These are phyloP conservation scores for Theocolax elegans DNA, from an alignment of 1,140 invertebrate genomes.

Conservation along the genomic window DNA sequence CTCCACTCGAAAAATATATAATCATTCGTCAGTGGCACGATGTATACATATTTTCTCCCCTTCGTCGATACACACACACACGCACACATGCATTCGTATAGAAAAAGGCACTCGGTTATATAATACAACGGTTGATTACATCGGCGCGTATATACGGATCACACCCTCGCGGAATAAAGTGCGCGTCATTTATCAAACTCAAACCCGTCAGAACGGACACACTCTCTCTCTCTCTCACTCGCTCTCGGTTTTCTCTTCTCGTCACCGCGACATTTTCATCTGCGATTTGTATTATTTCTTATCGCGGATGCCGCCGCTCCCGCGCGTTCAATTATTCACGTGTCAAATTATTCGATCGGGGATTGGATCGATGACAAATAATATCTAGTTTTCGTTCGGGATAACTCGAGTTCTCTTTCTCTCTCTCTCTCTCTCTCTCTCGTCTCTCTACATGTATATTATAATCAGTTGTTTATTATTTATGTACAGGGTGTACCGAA, in stretches of 20 bases:
- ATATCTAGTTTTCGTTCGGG: neutral
- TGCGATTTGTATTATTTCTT: constrained; percentile 57
- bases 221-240: constrained; percentile 19
- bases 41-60: too few species aligned
- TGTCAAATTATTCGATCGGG: constrained; percentile 23
- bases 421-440: too few species aligned
- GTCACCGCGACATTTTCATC: constrained; percentile 47
- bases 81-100: constrained; percentile 17
- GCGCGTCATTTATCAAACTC: constrained; percentile 61
- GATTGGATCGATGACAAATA: constrained; percentile 26
- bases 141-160: constrained; percentile 41
- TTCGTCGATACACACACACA: neutral
- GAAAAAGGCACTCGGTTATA: constrained; percentile 56
- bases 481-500: neutral
- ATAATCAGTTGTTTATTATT: neutral
- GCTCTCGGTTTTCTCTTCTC: constrained; percentile 28
- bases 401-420: too few species aligned
- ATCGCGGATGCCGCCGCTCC: constrained; percentile 26
- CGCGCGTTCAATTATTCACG: constrained; percentile 34
- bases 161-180: constrained; percentile 52
- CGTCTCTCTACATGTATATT: too few species aligned
- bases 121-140: constrained; percentile 62
- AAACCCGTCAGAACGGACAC: constrained; percentile 41
- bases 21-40: too few species aligned
- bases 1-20: neutral